Base-by-base conservation (phyloP, 1,140 invertebrate genomes). In the Monochamus saltuarius region DNA sequence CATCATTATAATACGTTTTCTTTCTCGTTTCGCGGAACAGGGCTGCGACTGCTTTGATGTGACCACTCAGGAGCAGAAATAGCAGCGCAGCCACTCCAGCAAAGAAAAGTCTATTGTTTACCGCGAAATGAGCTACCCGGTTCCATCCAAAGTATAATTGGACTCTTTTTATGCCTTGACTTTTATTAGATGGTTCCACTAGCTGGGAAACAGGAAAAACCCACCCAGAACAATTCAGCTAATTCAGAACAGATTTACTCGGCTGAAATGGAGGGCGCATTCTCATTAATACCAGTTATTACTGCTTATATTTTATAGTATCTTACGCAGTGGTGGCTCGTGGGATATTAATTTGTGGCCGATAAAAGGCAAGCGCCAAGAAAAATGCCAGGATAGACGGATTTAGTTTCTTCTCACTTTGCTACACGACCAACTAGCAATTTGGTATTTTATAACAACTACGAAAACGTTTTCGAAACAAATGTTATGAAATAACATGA, bases 261-360 rank as follows among this genome's bases (percentile, higher is more conserved):
- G 50, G 11, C 50, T 17, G 36, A 37, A 52, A 52, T 52, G 50
- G 50, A 52, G 50, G 50, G 13, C 19, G 36, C 13, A 13, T 52
- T 52, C 50, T 52, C 50, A 52, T 52, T 52, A 52, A 52, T 52
- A 52, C 36, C 50, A 52, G 50, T 36, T 52, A 52, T 52, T 52
- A 52, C 50, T 38, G 50, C 50, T 52, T 36, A 38, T 38, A 52
- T 52, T 52, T 52, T 36, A 47, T 19, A 47, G 45, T 47, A 47
- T 16, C 45, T 47, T 29, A 29, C 22, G 22, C 22, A 29, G 22
- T 29, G 22, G 22, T 29, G 22, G 22, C 22, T 29, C 22, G 22
- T 29, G 22, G 2, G 22, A n/a, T n/a, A n/a, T n/a, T n/a, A n/a
- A n/a, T n/a, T 29, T 29, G 22, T 2, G 22, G 22, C 6, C 6